Evolutionary conservation across 30 jellyfish, hydroid and myxozoan genomes (phyloP), one percentile per base, ranked within the genome.

Genomic region (Aurelia aurita): DNA sequence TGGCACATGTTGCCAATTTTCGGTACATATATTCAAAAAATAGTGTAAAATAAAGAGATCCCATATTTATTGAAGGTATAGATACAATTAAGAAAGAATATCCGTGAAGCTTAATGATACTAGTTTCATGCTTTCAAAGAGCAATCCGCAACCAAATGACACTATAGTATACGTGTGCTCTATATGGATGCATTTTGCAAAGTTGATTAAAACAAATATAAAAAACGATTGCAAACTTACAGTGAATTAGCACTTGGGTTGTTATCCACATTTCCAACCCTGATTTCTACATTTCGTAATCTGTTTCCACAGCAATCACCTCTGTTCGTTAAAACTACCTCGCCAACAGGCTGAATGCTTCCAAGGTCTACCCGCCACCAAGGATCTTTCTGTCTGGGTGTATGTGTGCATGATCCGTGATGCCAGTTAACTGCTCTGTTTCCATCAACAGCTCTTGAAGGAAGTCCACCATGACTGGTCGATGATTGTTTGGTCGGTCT

Each of bases 291-390:
- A 22, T 31, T 68, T 53, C 84, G 28, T 34, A 82, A 64, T 69
- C 91, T 82, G 44, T 63, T 68, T 22, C 76, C 64, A 29, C 91
- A 82, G 60, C 91, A 82, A 46, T 82, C 91, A 10, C 71, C 91
- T 57, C 91, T 72, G 66, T 82, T 82, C 1, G 85, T 51, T 6
- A 82, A 12, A 27, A 39, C 69, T 9, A 82, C 31, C 19, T 68
- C 54, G 0, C 91, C 91, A 68, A 82, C 43, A 0, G 58, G 69
- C 43, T 82, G 91, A 0, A 61, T 22, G 8, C 69, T 58, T 5
- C 91, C 91, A 31, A 82, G 72, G 23, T 82, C 91, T 0, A 82
- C 91, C 58, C 91, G 31, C 91, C 91, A 82, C 91, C 91, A 82
- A 20, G 91, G 91, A 28, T 46, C n/a, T 16, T 25, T 26, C 39